Evolutionary conservation across 2,888 invertebrate genomes (phyloP).

Genomic region (Chymomyza procnemis): DNA sequence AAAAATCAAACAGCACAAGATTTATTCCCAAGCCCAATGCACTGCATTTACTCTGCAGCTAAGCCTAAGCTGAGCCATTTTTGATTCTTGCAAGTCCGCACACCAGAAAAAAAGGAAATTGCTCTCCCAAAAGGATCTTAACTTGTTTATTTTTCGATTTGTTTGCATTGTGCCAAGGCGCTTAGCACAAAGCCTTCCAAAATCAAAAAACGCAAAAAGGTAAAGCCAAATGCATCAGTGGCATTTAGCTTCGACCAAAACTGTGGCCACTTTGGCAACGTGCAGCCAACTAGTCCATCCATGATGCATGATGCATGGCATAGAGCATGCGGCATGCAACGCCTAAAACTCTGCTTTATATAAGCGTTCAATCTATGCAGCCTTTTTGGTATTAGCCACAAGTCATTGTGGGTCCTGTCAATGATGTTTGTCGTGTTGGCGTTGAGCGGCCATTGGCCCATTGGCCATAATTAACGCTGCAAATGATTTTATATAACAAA

Average conservation of each 20-base stretch:
- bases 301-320: not conserved
- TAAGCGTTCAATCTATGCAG: not conserved
- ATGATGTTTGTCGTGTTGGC: constrained; percentile 51
- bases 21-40: no score
- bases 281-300: no score
- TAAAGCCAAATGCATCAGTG: not conserved
- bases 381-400: constrained; percentile 35
- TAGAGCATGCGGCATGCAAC: not conserved
- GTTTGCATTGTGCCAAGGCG: not conserved
- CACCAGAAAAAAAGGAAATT: not conserved
- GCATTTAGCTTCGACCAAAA: not conserved
- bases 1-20: no score
- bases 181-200: not conserved
- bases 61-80: no score
- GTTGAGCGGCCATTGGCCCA: constrained; percentile 37
- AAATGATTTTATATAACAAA: constrained; percentile 36
- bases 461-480: constrained; percentile 56
- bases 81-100: no score
- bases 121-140: not conserved
- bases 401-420: constrained; percentile 41
- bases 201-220: not conserved
- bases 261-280: not conserved
- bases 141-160: not conserved
- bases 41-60: no score
- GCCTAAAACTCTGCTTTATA: not conserved